These are phyloP conservation scores for Catotricha subobsoleta DNA, from an alignment of 2,888 invertebrate genomes.

Conservation along the genomic window DNA sequence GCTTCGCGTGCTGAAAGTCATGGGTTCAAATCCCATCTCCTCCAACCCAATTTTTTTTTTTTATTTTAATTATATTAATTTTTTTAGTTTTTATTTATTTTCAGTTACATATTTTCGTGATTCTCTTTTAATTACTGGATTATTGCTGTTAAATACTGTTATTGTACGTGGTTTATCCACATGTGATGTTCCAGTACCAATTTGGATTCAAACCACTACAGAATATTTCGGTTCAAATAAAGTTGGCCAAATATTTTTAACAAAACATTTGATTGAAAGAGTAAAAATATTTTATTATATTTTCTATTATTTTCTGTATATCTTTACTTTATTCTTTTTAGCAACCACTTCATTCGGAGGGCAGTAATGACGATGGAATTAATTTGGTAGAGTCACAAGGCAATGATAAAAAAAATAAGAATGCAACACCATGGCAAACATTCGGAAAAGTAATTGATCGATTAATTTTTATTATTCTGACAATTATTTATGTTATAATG, in stretches of 20 bases:
- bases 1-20: conserved; percentile 50
- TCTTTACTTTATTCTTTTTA: not conserved
- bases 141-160: conserved; percentile 11
- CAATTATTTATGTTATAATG: conserved; percentile 9
- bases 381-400: conserved; percentile 8
- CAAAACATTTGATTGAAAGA: conserved; percentile 11
- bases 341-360: conserved; percentile 3
- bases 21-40: conserved; percentile 47
- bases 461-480: conserved; percentile 8
- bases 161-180: conserved; percentile 9
- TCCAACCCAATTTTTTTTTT: conserved; percentile 24
- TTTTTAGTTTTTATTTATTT: conserved; percentile 6
- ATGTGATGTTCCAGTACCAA: conserved; percentile 8
- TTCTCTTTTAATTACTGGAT: conserved; percentile 12
- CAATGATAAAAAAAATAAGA: not conserved
- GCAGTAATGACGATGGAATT: conserved; percentile 3
- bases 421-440: conserved; percentile 7
- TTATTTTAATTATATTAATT: conserved; percentile 9
- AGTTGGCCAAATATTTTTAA: conserved; percentile 11
- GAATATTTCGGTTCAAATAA: conserved; percentile 9
- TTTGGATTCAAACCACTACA: conserved; percentile 11
- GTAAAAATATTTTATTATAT: conserved; percentile 5
- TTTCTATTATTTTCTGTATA: not conserved
- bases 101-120: conserved; percentile 15
- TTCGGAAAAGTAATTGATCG: conserved; percentile 10